A percentile compares a stretch with the other conserved stretches of the same genome.
phyloP scores from a whole-genome alignment of 2,888 invertebrate species.

The Orthosia gracilis region DNA sequence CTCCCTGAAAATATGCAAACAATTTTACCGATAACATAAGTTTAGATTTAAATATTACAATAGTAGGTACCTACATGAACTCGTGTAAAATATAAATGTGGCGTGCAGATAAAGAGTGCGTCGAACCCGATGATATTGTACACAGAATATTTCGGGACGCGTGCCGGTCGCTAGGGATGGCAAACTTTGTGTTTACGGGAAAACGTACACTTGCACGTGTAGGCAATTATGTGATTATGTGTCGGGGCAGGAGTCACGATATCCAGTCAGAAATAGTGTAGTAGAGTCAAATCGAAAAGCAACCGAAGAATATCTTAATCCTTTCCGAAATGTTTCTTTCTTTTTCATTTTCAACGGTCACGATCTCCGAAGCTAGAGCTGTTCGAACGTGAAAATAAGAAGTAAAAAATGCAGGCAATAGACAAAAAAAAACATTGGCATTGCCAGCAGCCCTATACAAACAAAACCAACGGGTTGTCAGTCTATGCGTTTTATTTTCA shows the following conservation, averaged over 20 bases:
- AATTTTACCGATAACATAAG: background rate
- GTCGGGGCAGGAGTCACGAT: background rate
- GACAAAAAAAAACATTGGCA: conserved; percentile 1
- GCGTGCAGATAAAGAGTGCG: conserved; percentile 70
- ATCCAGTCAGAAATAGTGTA: too few species aligned
- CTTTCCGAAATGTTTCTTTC: background rate
- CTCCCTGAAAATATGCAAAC: background rate
- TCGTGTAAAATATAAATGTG: conserved; percentile 29
- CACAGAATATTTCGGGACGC: conserved; percentile 57
- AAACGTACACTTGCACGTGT: conserved; percentile 14
- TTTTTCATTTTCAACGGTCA: background rate
- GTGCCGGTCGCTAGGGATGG: conserved; percentile 48
- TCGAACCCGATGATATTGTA: conserved; percentile 66
- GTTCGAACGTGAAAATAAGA: background rate
- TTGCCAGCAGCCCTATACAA: conserved; percentile 40
- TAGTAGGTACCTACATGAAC: conserved; percentile 6
- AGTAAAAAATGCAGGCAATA: background rate
- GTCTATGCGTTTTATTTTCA: conserved; percentile 62
- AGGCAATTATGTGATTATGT: background rate
- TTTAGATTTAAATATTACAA: background rate
- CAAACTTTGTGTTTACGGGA: conserved; percentile 33
- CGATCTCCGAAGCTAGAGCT: background rate
- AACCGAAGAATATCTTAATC: too few species aligned
- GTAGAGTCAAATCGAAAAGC: too few species aligned
- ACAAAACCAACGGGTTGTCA: conserved; percentile 42